Conservation (phyloP, 2,797 vertebrate species). For the Acanthurus tractus region DNA sequence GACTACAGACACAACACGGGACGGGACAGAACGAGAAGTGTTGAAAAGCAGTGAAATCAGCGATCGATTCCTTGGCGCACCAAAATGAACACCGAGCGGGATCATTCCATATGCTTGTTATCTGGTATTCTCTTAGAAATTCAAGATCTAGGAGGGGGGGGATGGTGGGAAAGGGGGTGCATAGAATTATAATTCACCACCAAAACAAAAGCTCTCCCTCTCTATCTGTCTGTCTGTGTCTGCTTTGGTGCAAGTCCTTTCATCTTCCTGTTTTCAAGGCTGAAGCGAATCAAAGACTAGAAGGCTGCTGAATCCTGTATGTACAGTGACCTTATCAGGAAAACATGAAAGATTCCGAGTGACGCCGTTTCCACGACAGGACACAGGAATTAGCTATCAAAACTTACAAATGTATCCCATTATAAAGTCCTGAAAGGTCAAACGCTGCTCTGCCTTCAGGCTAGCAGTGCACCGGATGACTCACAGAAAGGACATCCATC, state of each 20-base stretch:
- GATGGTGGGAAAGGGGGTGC: constrained; percentile 43
- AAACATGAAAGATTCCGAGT: constrained; percentile 42
- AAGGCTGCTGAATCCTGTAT: constrained; percentile 39
- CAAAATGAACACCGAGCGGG: constrained; percentile 42
- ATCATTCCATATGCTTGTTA: constrained; percentile 66
- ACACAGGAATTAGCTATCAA: constrained; percentile 58
- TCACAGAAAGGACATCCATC: constrained; percentile 35
- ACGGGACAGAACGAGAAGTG: constrained; percentile 22
- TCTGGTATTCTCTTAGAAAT: constrained; percentile 80
- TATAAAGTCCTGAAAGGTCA: constrained; percentile 70
- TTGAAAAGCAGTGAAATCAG: constrained; percentile 26
- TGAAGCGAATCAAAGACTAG: constrained; percentile 60
- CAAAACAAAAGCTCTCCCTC: constrained; percentile 74
- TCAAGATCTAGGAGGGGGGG: constrained; percentile 52
- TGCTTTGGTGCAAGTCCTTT: constrained; percentile 70
- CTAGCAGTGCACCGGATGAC: constrained; percentile 25
- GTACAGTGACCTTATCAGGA: constrained; percentile 59
- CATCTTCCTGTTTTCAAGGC: constrained; percentile 68
- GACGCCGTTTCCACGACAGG: constrained; percentile 19
- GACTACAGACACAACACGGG: constrained; percentile 71
- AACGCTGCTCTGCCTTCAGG: constrained; percentile 55
- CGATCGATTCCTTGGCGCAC: constrained; percentile 31
- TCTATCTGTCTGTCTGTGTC: constrained; percentile 45
- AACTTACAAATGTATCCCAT: constrained; percentile 69
- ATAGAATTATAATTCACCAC: constrained; percentile 72